Evolutionary conservation across 1,140 invertebrate genomes (phyloP), one percentile per base, ranked within the genome.

Genomic region (Apis cerana): DNA sequence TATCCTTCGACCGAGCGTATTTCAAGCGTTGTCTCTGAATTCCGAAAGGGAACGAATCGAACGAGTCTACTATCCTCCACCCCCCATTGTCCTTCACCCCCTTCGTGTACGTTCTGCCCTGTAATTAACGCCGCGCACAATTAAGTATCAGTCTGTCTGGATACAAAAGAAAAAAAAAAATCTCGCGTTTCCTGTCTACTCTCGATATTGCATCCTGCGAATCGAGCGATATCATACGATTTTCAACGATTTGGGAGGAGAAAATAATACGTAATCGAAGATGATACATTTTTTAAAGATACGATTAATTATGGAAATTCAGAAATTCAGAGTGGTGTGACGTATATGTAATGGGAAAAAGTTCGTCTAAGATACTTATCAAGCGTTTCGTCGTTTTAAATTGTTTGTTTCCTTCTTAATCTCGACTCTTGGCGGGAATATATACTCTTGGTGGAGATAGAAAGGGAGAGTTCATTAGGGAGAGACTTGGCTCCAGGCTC

Each of bases 81-180:
- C 27, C 21, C 19, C 48, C 64, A 82, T 82, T 82, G 80, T 82
- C 54, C 72, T 43, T 54, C 15, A 50, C 12, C 52, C 61, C 70
- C 48, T 50, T 65, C 70, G 70, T n/a, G n/a, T 43, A 43, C 70
- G 59, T 80, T 81, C 43, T 5, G 72, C 48, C 64, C 48, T 76
- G 54, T 82, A 82, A 82, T 82, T 82, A 82, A 82, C 80, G 74
- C 33, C 80, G 74, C 43, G 27, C 54, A 61, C 80, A 82, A 82
- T 82, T 82, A 76, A 82, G 74, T 76, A 56, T 43, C 72, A 75
- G 23, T 33, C 43, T 56, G 72, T 56, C 64, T 68, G 43, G 3
- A 13, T 43, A 43, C 15, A 52, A 4, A 48, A 0, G 33, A 1
- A 27, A 10, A 43, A 0, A 72, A 52, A 21, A 54, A 61, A 72